phyloP scores from a whole-genome alignment of 2,888 invertebrate genomes.

The Thereva nobilitata region DNA sequence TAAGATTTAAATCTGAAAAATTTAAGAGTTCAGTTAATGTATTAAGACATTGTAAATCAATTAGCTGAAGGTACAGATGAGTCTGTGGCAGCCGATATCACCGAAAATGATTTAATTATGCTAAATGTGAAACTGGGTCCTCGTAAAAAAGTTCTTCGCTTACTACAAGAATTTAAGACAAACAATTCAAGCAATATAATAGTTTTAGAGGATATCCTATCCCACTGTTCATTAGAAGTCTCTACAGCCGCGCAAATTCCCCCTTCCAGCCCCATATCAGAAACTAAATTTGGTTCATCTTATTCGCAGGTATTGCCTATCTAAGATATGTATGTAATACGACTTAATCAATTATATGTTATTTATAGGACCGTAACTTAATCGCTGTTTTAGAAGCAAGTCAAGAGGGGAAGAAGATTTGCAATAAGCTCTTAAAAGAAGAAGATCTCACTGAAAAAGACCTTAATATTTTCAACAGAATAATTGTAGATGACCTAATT shows the following conservation, averaged over 20 bases:
- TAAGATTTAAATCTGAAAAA: neutral
- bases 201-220: neutral
- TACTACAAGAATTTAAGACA: neutral
- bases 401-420: neutral
- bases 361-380: too few relatives aligned
- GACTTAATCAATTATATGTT: too few relatives aligned
- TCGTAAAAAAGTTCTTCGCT: constrained; percentile 11
- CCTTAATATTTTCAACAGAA: constrained; percentile 15
- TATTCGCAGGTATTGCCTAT: too few relatives aligned
- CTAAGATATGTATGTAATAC: too few relatives aligned
- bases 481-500: constrained; percentile 22
- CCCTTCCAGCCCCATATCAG: too few relatives aligned
- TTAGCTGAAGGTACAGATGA: constrained; percentile 23
- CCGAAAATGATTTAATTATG: constrained; percentile 17
- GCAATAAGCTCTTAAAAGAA: neutral
- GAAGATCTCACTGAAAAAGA: neutral
- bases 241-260: too few relatives aligned
- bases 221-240: neutral
- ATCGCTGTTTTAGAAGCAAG: neutral
- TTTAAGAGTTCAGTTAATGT: neutral
- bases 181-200: neutral
- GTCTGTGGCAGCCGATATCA: constrained; percentile 14
- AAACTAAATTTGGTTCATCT: too few relatives aligned
- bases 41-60: constrained; percentile 39
- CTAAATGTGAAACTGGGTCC: constrained; percentile 21